phyloP scores from a whole-genome alignment of 2,797 vertebrate species.

The Carapus acus region DNA sequence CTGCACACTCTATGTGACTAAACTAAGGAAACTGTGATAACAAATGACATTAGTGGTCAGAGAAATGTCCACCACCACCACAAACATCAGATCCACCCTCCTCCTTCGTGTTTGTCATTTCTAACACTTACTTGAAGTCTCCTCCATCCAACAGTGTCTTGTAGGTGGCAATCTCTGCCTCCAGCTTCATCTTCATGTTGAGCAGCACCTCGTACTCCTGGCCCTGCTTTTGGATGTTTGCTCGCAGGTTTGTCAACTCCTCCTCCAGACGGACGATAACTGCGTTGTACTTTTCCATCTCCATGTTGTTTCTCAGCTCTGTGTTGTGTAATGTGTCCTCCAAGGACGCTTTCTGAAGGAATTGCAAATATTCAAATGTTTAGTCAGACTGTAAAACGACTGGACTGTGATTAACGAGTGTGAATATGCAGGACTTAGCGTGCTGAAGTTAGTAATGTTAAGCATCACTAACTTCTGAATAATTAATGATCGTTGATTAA shows the following conservation, averaged over 20 bases:
- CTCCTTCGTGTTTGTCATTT: conserved; percentile 17
- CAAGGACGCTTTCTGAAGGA: conserved; percentile 75
- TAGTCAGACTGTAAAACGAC: too few species aligned
- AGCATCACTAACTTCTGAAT: too few species aligned
- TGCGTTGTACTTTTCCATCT: conserved; percentile 76
- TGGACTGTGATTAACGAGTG: too few species aligned
- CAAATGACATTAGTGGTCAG: conserved; percentile 37
- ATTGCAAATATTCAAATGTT: conserved; percentile 16
- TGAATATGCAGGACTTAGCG: too few species aligned
- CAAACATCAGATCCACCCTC: conserved; percentile 16
- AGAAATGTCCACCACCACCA: conserved; percentile 18
- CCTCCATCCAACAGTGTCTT: conserved; percentile 84
- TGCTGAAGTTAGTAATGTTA: too few species aligned
- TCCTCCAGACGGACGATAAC: conserved; percentile 71
- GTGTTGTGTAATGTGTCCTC: conserved; percentile 79
- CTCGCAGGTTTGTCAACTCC: conserved; percentile 75
- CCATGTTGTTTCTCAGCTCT: conserved; percentile 72
- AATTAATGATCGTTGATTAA: too few species aligned
- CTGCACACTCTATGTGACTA: too few species aligned
- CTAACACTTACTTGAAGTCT: conserved; percentile 77
- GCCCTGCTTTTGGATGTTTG: conserved; percentile 80
- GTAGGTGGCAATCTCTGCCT: conserved; percentile 84
- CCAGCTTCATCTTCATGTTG: conserved; percentile 88
- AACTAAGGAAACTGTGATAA: conserved; percentile 30
- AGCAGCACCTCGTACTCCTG: conserved; percentile 83